Percentiles rank a stretch among this genome's conserved stretches.
Conservation (phyloP, 2,113 vertebrate genomes). For the Oreochromis spilurus region DNA sequence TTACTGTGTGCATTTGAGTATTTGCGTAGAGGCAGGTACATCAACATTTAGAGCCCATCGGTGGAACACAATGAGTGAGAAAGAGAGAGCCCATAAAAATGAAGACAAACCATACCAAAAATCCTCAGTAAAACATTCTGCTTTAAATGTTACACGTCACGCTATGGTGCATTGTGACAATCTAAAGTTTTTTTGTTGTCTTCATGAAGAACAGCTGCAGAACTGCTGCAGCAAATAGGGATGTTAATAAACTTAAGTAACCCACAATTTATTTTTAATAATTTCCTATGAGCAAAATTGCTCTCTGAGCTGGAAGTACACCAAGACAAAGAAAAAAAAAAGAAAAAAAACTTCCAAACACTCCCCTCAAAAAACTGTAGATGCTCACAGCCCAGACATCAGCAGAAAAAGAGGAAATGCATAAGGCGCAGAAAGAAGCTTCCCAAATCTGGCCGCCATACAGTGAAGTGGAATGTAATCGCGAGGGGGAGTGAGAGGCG, state of each 20-base stretch:
- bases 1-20: background rate
- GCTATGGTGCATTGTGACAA: background rate
- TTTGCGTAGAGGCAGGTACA: background rate
- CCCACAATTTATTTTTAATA: background rate
- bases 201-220: background rate
- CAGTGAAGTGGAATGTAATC: conserved; percentile 40
- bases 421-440: conserved; percentile 25
- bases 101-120: background rate
- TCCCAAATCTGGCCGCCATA: conserved; percentile 58
- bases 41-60: background rate
- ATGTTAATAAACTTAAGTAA: background rate
- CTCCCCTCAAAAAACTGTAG: background rate
- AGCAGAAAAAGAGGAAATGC: conserved; percentile 60
- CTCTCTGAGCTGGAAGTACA: background rate
- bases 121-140: background rate
- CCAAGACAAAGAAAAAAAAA: background rate
- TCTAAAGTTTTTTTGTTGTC: background rate
- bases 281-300: background rate
- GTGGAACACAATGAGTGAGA: background rate
- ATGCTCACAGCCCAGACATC: conserved; percentile 25
- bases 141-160: background rate
- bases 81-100: too few relatives aligned
- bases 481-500: conserved; percentile 28
- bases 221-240: too few relatives aligned
- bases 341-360: background rate